phyloP scores from a whole-genome alignment of 2,797 vertebrate species.

The Pyrocephalus nanus region DNA sequence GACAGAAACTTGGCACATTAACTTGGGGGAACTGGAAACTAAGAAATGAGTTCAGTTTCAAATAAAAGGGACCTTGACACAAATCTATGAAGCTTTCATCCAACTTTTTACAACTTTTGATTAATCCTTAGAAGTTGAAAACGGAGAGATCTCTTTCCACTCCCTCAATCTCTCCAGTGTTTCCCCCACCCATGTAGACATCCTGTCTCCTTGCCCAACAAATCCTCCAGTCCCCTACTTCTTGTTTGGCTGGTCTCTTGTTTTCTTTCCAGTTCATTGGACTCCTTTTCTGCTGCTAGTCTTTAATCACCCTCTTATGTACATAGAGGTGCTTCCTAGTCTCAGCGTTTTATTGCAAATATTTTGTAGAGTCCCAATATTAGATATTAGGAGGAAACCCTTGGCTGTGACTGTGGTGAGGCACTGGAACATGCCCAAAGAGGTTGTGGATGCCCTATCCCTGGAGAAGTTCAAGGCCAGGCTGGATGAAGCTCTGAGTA shows the following conservation, averaged over 20 bases:
- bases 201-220: slow-evolving; percentile 32
- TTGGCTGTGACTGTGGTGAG: neutral
- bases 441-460: neutral
- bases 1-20: slow-evolving; percentile 25
- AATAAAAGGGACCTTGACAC: neutral
- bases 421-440: neutral
- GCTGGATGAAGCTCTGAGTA: neutral
- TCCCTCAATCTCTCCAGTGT: neutral
- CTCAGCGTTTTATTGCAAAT: neutral
- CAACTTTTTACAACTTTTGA: slow-evolving; percentile 17
- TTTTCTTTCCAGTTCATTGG: neutral
- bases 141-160: neutral
- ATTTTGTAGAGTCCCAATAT: neutral
- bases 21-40: neutral
- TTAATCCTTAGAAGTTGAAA: slow-evolving; percentile 27
- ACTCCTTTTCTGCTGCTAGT: neutral
- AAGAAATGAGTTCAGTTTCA: slow-evolving; percentile 9
- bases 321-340: neutral
- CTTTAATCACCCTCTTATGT: neutral
- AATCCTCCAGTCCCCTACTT: neutral
- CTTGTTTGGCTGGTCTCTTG: neutral
- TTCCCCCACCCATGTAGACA: slow-evolving; percentile 6
- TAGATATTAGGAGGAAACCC: neutral
- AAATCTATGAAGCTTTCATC: slow-evolving; percentile 28
- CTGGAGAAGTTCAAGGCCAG: neutral